Evolutionary conservation across 2,113 vertebrate species (phyloP).

Genomic region (Ondatra zibethicus): DNA sequence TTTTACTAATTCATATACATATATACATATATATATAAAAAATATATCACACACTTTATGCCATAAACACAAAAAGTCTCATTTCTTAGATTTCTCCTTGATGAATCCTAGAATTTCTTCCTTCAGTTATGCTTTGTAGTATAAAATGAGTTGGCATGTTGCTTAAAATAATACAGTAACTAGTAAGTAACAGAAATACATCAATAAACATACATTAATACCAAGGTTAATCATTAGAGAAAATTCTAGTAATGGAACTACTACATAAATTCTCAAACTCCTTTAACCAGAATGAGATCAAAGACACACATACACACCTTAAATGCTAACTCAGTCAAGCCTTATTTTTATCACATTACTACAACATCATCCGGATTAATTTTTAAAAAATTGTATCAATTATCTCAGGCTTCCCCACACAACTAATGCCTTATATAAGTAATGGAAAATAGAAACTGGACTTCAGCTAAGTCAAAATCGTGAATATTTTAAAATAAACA

Average conservation of each 20-base stretch:
- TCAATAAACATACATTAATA: not conserved
- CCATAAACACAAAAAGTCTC: not conserved
- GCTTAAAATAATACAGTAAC: slow-evolving; percentile 19
- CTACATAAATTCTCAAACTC: not conserved
- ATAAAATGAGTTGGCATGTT: not conserved
- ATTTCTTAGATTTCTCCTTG: not conserved
- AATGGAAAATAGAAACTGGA: slow-evolving; percentile 23
- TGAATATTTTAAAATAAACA: not conserved
- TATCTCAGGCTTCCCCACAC: not conserved
- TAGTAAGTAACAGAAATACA: slow-evolving; percentile 3
- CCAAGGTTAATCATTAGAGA: slow-evolving; percentile 1
- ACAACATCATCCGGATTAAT: not conserved
- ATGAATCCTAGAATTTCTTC: not conserved
- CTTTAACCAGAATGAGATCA: not conserved
- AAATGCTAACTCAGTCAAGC: not conserved
- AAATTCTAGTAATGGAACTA: not conserved
- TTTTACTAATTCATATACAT: not conserved
- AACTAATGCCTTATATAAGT: not conserved
- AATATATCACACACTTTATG: not conserved
- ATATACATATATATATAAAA: not conserved
- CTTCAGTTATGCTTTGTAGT: not conserved
- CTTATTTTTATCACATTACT: not conserved
- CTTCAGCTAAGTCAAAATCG: not conserved
- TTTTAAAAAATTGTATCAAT: not conserved
- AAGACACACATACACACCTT: not conserved